These are phyloP conservation scores for Girardinus metallicus DNA, from an alignment of 2,797 vertebrate genomes.

Conservation along the genomic window DNA sequence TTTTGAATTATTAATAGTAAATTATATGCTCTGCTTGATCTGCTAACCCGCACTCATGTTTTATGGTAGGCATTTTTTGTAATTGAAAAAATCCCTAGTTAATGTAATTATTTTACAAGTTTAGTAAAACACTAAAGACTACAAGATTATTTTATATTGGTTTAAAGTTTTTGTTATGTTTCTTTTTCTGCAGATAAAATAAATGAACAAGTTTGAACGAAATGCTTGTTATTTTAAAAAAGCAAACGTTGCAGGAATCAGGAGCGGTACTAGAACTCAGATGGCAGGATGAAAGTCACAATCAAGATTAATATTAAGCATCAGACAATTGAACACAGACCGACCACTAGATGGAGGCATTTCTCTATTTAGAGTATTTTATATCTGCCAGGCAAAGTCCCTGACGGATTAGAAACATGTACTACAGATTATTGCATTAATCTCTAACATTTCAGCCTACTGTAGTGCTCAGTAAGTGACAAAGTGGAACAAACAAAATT, in stretches of 20 bases:
- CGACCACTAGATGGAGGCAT: constrained; percentile 56
- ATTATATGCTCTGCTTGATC: neutral
- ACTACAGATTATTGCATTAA: constrained; percentile 5
- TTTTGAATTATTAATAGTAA: neutral
- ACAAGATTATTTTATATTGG: neutral
- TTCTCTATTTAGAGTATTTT: constrained; percentile 8
- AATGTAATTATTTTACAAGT: neutral
- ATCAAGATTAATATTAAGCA: neutral
- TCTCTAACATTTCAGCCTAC: constrained; percentile 1
- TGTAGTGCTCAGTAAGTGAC: neutral
- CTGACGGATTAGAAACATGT: constrained; percentile 4
- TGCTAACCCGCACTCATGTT: neutral
- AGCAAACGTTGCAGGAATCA: neutral
- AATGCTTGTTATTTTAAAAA: neutral
- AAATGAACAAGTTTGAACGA: neutral
- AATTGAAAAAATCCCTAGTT: neutral
- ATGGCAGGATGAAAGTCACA: constrained; percentile 14
- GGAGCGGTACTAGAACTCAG: constrained; percentile 2
- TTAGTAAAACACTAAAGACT: neutral
- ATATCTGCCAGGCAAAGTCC: neutral
- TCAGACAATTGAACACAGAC: neutral
- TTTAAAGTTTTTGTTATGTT: neutral
- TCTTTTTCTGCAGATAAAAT: neutral
- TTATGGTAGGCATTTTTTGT: neutral
- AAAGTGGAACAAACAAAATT: constrained; percentile 11